phyloP scores from a whole-genome alignment of 1,140 invertebrate genomes.

The Penaeus chinensis region DNA sequence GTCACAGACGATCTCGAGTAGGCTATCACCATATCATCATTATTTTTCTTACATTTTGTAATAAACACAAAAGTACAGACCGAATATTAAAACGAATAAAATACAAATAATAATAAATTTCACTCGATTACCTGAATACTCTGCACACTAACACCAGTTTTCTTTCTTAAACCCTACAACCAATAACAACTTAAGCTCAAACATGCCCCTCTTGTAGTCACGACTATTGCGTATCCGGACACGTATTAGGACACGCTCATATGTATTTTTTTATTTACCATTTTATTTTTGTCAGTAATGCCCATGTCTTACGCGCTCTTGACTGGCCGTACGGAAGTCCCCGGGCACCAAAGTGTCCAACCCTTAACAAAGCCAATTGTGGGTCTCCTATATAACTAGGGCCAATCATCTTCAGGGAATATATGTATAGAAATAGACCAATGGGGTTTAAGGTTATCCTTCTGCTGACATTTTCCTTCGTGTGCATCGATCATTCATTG shows the following conservation, averaged over 20 bases:
- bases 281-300: slow-evolving; percentile 20
- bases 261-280: too few relatives aligned
- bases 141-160: slow-evolving; percentile 1
- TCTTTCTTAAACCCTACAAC: slow-evolving; percentile 29
- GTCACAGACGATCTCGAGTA: slow-evolving; percentile 3
- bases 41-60: too few relatives aligned
- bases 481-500: background rate
- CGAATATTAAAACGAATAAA: too few relatives aligned
- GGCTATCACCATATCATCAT: background rate
- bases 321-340: slow-evolving; percentile 21
- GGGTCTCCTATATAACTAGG: background rate
- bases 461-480: background rate
- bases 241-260: too few relatives aligned
- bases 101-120: too few relatives aligned
- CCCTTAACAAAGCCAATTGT: background rate
- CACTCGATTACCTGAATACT: background rate
- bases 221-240: slow-evolving; percentile 6
- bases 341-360: slow-evolving; percentile 24
- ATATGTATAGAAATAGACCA: too few relatives aligned
- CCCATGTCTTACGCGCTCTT: background rate
- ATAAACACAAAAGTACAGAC: too few relatives aligned
- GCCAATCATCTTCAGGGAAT: too few relatives aligned
- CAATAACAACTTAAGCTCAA: slow-evolving; percentile 22
- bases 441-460: too few relatives aligned
- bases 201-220: slow-evolving; percentile 2